Percentiles rank a stretch among this genome's conserved stretches.
phyloP scores from a whole-genome alignment of 2,888 invertebrate species.

The Tuta absoluta region DNA sequence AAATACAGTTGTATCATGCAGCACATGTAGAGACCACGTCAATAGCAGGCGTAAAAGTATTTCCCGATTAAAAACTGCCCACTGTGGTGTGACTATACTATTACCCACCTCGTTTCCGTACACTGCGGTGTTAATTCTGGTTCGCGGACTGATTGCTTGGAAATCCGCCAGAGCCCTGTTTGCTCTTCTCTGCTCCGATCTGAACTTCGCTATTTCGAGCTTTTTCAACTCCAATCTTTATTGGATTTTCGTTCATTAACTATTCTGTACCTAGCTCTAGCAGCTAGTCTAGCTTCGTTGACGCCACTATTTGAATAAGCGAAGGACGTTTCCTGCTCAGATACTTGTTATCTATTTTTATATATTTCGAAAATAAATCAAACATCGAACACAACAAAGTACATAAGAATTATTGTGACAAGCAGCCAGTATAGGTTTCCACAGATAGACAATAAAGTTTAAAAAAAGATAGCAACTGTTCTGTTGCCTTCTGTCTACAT shows the following conservation, averaged over 20 bases:
- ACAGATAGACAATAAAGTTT: too few species aligned
- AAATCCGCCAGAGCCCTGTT: conserved; percentile 41
- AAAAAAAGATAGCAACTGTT: too few species aligned
- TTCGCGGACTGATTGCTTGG: conserved; percentile 46
- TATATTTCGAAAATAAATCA: too few species aligned
- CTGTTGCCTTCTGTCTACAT: too few species aligned
- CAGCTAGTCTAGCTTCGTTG: not conserved
- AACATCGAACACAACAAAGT: too few species aligned
- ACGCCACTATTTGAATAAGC: not conserved
- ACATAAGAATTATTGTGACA: too few species aligned
- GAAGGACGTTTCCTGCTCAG: not conserved
- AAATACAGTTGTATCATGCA: too few species aligned
- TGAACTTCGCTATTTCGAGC: conserved; percentile 32
- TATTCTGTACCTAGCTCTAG: not conserved
- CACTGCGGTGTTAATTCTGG: conserved; percentile 10
- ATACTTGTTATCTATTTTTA: too few species aligned
- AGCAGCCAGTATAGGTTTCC: too few species aligned
- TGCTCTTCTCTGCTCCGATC: conserved; percentile 38
- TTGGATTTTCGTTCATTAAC: conserved; percentile 7
- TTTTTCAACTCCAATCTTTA: conserved; percentile 6
- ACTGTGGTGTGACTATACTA: not conserved
- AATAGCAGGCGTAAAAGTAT: too few species aligned
- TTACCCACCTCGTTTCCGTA: not conserved
- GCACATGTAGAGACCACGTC: too few species aligned
- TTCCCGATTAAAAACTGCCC: too few species aligned